A percentile compares a stretch with the other conserved stretches of the same genome.
Evolutionary conservation across 2,113 vertebrate genomes (phyloP).

Genomic region (Alexandromys fortis): DNA sequence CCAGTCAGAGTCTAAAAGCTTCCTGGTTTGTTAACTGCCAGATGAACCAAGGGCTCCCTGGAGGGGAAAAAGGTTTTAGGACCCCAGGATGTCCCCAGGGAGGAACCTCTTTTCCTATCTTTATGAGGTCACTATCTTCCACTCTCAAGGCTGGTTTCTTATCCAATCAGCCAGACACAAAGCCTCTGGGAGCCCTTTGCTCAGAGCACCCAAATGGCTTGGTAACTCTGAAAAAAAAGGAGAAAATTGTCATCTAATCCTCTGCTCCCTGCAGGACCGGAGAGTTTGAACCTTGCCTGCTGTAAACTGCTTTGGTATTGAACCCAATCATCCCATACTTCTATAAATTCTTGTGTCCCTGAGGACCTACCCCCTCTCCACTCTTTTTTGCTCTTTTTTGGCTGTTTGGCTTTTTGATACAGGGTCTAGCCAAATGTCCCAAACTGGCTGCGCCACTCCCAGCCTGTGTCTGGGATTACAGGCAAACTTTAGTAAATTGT

Average conservation of each 20-base stretch:
- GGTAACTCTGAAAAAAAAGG: background rate
- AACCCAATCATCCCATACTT: background rate
- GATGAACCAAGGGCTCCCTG: background rate
- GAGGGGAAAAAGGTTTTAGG: background rate
- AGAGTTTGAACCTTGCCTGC: background rate
- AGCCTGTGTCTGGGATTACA: background rate
- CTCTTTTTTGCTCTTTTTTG: background rate
- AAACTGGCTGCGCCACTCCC: background rate
- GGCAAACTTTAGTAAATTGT: background rate
- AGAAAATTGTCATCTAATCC: background rate
- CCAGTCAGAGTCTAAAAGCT: background rate
- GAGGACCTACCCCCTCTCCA: no score
- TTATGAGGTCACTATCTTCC: background rate
- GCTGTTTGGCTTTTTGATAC: background rate
- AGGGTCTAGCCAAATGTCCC: background rate
- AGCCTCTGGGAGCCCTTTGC: background rate
- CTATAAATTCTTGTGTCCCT: background rate
- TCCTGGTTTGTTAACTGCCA: background rate
- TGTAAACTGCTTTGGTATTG: background rate
- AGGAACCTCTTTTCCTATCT: background rate
- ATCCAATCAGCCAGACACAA: background rate
- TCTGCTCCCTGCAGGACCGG: background rate
- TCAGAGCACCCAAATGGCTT: background rate
- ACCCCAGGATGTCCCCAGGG: background rate
- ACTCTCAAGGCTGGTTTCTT: background rate